Evolutionary conservation across 2,113 vertebrate genomes (phyloP).

Genomic region (Brienomyrus brachyistius): DNA sequence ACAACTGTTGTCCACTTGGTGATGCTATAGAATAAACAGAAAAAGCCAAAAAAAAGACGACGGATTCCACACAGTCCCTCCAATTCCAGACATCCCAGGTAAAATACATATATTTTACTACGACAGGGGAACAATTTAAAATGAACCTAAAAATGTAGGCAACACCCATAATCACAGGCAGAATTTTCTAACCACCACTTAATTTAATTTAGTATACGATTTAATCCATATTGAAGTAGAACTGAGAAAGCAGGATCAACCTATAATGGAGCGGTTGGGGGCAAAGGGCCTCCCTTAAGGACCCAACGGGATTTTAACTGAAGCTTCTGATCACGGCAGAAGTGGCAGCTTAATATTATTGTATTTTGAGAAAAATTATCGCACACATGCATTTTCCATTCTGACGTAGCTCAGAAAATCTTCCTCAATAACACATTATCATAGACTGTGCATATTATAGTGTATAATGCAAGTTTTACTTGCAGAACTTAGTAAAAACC

Average conservation of each 20-base stretch:
- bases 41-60: too few species aligned
- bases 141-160: neutral
- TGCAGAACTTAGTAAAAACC: too few species aligned
- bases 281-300: neutral
- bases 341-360: too few species aligned
- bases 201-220: neutral
- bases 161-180: neutral
- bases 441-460: too few species aligned
- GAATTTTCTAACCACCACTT: too few species aligned
- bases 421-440: too few species aligned
- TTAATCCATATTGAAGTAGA: neutral
- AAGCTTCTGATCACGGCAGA: neutral
- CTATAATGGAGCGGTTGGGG: neutral
- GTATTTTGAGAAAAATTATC: too few species aligned
- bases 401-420: too few species aligned
- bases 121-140: neutral
- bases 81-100: neutral
- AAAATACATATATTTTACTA: neutral
- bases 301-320: neutral
- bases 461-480: too few species aligned
- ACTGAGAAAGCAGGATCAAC: neutral
- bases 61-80: neutral
- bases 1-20: neutral
- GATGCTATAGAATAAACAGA: neutral
- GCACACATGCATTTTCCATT: too few species aligned